These are phyloP conservation scores for Drosophila melanogaster DNA, from an alignment of 1,140 invertebrate species.

Conservation along the genomic window Release_6_plus_ISO1_MT NT_033779.5:14548001-14548500, in stretches of 20 bases:
- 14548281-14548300: no score
- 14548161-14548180: conserved; percentile 56
- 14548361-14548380: no score
- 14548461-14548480: no score
- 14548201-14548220: conserved; percentile 58
- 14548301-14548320: no score
- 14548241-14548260: conserved; percentile 43
- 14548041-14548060: background rate
- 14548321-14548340: no score
- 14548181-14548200: conserved; percentile 60
- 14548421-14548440: no score
- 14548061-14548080: background rate
- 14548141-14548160: conserved; percentile 58
- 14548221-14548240: conserved; percentile 53
- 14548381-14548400: no score
- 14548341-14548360: no score
- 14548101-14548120: conserved; percentile 49
- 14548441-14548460: no score
- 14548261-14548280: no score
- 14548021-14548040: background rate
- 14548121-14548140: conserved; percentile 52
- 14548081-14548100: conserved; percentile 9
- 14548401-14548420: no score
- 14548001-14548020: background rate
- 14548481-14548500: no score